phyloP scores from a whole-genome alignment of 2,888 invertebrate species.

The Eurois occulta region DNA sequence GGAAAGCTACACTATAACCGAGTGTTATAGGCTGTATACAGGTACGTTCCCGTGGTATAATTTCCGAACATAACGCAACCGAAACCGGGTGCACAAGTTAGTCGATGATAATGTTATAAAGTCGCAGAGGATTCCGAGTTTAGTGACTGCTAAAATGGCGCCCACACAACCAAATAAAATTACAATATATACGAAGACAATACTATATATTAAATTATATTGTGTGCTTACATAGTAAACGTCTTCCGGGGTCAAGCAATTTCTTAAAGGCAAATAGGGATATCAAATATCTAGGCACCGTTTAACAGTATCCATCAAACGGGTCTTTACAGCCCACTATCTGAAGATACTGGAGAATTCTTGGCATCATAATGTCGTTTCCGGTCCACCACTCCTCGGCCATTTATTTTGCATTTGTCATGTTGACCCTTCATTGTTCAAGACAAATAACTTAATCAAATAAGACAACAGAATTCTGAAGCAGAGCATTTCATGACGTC shows the following conservation, averaged over 20 bases:
- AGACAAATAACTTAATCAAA: background rate
- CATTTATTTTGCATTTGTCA: background rate
- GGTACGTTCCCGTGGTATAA: background rate
- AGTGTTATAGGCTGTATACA: background rate
- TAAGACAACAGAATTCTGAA: background rate
- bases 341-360: background rate
- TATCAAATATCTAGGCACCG: slow-evolving; percentile 32
- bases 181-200: slow-evolving; percentile 48
- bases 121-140: slow-evolving; percentile 29
- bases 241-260: slow-evolving; percentile 45
- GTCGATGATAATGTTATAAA: slow-evolving; percentile 40
- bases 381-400: background rate
- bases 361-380: slow-evolving; percentile 2
- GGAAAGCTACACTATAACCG: background rate
- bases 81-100: background rate
- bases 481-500: background rate
- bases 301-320: slow-evolving; percentile 17
- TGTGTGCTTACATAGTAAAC: slow-evolving; percentile 46
- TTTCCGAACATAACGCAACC: background rate
- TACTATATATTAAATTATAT: slow-evolving; percentile 38
- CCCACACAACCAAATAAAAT: slow-evolving; percentile 59
- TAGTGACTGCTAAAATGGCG: slow-evolving; percentile 50
- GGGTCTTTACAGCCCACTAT: slow-evolving; percentile 26
- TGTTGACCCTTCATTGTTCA: background rate
- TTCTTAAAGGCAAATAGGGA: slow-evolving; percentile 18